phyloP scores from a whole-genome alignment of 2,797 vertebrate species.

The Artibeus lituratus region DNA sequence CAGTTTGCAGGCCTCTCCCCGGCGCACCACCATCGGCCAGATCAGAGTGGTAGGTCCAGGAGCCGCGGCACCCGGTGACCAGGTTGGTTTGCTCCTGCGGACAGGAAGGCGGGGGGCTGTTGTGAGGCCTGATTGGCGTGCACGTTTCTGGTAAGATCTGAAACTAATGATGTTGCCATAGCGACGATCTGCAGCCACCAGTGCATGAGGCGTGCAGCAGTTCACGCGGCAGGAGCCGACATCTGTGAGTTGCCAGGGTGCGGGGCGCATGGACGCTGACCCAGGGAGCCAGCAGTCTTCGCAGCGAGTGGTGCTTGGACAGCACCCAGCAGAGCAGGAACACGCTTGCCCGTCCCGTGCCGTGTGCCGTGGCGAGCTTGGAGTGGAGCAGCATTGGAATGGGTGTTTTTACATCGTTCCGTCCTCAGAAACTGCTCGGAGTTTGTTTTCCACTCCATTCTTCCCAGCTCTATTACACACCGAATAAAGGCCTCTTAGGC shows the following conservation, averaged over 20 bases:
- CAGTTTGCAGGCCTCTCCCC: slow-evolving; percentile 65
- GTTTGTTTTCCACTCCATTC: not conserved
- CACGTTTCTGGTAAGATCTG: slow-evolving; percentile 93
- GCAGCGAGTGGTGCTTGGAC: not conserved
- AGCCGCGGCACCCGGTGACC: slow-evolving; percentile 90
- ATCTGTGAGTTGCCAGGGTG: slow-evolving; percentile 91
- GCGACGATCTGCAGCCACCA: slow-evolving; percentile 91
- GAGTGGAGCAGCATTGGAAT: not conserved
- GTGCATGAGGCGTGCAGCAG: slow-evolving; percentile 91
- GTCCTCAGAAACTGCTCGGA: not conserved
- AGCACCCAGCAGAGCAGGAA: not conserved
- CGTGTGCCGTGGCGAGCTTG: too few relatives aligned
- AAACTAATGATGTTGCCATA: slow-evolving; percentile 96
- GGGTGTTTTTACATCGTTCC: not conserved
- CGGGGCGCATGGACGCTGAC: slow-evolving; percentile 87
- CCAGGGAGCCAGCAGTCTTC: not conserved
- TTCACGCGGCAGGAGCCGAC: slow-evolving; percentile 89
- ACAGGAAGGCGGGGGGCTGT: slow-evolving; percentile 98
- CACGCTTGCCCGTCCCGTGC: not conserved
- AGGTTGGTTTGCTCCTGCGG: slow-evolving; percentile 95
- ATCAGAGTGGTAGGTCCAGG: slow-evolving; percentile 86
- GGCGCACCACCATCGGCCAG: slow-evolving; percentile 87
- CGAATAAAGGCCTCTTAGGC: not conserved
- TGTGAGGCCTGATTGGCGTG: slow-evolving; percentile 98
- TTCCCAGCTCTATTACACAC: not conserved